Evolutionary conservation across 2,888 invertebrate genomes (phyloP).

Genomic region (Tipula confusa): DNA sequence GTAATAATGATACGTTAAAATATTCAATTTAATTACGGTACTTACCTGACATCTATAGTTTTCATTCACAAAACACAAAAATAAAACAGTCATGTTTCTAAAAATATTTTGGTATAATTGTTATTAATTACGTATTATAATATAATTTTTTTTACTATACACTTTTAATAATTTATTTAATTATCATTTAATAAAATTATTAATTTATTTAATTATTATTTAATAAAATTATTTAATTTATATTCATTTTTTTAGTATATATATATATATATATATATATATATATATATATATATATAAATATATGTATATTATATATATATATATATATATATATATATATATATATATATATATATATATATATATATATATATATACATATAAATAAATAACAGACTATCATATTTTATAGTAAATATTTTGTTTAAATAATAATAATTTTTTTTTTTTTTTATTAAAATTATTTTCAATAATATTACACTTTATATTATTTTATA

Average conservation of each 20-base stretch:
- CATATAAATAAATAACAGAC: constrained; percentile 7
- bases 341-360: no score
- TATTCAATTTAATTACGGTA: no score
- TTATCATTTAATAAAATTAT: background rate
- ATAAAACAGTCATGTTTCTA: background rate
- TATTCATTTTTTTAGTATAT: no score
- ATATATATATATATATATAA: no score
- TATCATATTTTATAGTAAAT: background rate
- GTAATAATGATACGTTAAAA: no score
- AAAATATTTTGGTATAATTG: constrained; percentile 25
- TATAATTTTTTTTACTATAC: constrained; percentile 16
- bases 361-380: no score
- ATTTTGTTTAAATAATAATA: background rate
- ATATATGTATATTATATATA: no score
- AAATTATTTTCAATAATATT: background rate
- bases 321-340: no score
- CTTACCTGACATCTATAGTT: background rate
- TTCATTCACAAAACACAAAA: background rate
- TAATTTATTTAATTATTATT: background rate
- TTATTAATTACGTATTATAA: constrained; percentile 20
- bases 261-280: no score
- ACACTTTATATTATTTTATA: background rate
- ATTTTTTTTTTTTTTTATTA: background rate
- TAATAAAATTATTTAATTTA: no score
- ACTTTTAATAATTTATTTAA: background rate